These are phyloP conservation scores for Drosophila multiciliata DNA, from an alignment of 2,888 invertebrate genomes.

Conservation along the genomic window DNA sequence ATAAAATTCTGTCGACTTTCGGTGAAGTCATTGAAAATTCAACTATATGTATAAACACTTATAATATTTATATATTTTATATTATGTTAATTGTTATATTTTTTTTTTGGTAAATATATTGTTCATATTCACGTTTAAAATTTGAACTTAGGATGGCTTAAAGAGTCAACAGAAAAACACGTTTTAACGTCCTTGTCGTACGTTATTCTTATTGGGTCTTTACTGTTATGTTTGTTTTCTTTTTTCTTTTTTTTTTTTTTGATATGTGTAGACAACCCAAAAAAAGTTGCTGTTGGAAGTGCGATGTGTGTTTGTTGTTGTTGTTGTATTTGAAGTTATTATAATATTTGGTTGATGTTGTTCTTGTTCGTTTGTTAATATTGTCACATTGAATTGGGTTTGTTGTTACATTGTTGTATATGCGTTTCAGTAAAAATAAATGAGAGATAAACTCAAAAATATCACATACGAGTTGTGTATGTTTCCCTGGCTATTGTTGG, in stretches of 20 bases:
- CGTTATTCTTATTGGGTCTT: conserved; percentile 21
- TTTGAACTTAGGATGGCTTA: conserved; percentile 80
- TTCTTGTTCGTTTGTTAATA: conserved; percentile 57
- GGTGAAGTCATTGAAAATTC: conserved; percentile 57
- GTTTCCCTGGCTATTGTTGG: conserved; percentile 85
- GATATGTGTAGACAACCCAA: conserved; percentile 78
- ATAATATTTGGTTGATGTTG: conserved; percentile 66
- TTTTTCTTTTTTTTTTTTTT: conserved; percentile 31
- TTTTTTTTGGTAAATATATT: conserved; percentile 57
- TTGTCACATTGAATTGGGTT: conserved; percentile 64
- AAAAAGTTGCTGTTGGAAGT: conserved; percentile 79
- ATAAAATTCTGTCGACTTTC: conserved; percentile 50
- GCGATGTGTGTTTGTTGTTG: conserved; percentile 63
- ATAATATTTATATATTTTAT: conserved; percentile 65
- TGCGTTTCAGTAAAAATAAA: conserved; percentile 63
- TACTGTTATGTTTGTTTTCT: conserved; percentile 15
- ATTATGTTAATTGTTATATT: conserved; percentile 49
- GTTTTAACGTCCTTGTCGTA: conserved; percentile 13
- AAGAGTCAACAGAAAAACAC: conserved; percentile 61
- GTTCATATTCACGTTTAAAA: conserved; percentile 55
- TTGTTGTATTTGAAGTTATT: conserved; percentile 32
- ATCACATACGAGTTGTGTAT: conserved; percentile 85
- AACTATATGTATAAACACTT: conserved; percentile 68
- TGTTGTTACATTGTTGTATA: conserved; percentile 62
- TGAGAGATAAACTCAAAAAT: conserved; percentile 80